These are phyloP conservation scores for Agelaius tricolor DNA, from an alignment of 2,113 vertebrate genomes.

Conservation along the genomic window DNA sequence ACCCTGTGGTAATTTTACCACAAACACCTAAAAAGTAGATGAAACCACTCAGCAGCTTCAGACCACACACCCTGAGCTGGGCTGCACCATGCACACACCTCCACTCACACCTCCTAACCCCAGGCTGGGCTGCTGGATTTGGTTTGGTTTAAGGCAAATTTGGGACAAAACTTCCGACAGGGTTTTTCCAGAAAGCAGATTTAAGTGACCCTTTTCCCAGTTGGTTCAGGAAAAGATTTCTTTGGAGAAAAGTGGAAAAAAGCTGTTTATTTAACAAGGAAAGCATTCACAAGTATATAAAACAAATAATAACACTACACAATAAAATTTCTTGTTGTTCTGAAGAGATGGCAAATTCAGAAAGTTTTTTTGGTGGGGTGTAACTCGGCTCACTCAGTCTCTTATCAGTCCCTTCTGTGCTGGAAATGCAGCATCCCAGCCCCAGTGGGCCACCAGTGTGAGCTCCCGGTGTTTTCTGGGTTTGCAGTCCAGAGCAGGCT, in stretches of 20 bases:
- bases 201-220: background rate
- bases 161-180: background rate
- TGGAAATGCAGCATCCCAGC: background rate
- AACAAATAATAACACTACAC: no score
- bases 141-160: background rate
- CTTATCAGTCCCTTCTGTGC: background rate
- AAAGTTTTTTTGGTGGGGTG: background rate
- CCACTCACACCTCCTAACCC: background rate
- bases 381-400: background rate
- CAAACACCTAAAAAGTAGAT: background rate
- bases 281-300: background rate
- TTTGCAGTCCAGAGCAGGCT: background rate
- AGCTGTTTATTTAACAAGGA: background rate
- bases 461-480: background rate
- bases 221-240: background rate
- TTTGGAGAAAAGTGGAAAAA: background rate
- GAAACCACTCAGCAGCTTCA: background rate
- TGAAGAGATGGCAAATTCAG: background rate
- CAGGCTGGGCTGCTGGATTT: background rate
- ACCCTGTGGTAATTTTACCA: background rate
- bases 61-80: accelerated
- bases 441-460: accelerated
- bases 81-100: background rate
- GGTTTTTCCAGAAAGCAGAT: background rate
- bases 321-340: background rate